These are phyloP conservation scores for Euglossa dilemma DNA, from an alignment of 1,140 invertebrate species.

Conservation along the genomic window DNA sequence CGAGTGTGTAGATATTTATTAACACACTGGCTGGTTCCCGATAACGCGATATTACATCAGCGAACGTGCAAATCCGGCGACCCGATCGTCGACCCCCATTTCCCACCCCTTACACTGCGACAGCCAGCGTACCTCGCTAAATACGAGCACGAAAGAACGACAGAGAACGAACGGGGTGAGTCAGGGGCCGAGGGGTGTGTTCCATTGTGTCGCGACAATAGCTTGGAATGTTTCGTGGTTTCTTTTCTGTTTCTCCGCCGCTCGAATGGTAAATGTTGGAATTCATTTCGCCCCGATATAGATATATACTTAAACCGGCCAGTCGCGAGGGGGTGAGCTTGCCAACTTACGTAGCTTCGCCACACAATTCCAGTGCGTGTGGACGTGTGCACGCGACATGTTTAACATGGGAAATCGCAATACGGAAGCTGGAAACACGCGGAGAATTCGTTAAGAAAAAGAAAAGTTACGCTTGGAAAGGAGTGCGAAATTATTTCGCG, in stretches of 20 bases:
- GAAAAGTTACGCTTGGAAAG: no score
- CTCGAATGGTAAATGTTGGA: not conserved
- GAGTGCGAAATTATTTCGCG: no score
- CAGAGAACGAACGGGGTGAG: not conserved
- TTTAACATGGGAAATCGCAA: not conserved
- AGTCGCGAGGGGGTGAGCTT: not conserved
- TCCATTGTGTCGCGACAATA: not conserved
- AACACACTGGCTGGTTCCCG: not conserved
- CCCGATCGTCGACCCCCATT: not conserved
- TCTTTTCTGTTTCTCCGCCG: not conserved
- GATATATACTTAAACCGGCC: not conserved
- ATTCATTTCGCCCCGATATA: not conserved
- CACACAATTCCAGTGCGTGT: not conserved
- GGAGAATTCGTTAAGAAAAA: no score
- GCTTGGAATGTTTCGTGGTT: not conserved
- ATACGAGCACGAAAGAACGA: not conserved
- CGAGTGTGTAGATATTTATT: not conserved
- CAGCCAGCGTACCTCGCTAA: not conserved
- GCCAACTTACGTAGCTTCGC: not conserved
- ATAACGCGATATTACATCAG: conserved; percentile 1
- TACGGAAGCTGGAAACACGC: not conserved
- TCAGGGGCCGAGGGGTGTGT: not conserved
- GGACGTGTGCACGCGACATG: not conserved
- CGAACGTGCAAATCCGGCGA: not conserved
- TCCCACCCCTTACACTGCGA: not conserved